Conservation (phyloP, 1,140 invertebrate species). For the Drosophila setifemur region DNA sequence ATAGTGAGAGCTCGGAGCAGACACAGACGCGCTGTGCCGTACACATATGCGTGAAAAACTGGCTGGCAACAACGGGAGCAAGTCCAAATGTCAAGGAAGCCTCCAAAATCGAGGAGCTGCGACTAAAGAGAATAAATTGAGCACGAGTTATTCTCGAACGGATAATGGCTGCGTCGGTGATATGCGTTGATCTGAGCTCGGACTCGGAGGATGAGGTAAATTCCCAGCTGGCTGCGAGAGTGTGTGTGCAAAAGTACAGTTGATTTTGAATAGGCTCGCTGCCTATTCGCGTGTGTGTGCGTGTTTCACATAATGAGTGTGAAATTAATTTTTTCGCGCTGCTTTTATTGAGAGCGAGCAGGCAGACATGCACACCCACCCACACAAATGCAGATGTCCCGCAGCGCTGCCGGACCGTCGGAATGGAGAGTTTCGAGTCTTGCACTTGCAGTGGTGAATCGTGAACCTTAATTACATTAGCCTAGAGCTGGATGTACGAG, state of each 20-base stretch:
- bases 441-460: constrained; percentile 46
- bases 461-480: constrained; percentile 48
- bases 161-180: constrained; percentile 61
- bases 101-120: constrained; percentile 6
- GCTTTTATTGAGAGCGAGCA: constrained; percentile 58
- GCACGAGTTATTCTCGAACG: constrained; percentile 19
- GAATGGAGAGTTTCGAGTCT: constrained; percentile 19
- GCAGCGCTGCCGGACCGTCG: constrained; percentile 34
- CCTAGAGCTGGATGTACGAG: constrained; percentile 17
- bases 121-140: constrained; percentile 40
- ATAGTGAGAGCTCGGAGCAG: constrained; percentile 1
- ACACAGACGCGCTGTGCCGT: constrained; percentile 27
- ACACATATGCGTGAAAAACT: constrained; percentile 58
- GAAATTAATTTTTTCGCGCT: constrained; percentile 64
- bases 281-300: constrained; percentile 44
- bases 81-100: constrained; percentile 53
- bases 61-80: constrained; percentile 44
- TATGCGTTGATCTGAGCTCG: constrained; percentile 65
- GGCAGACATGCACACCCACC: constrained; percentile 30
- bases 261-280: constrained; percentile 63
- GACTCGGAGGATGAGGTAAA: constrained; percentile 73
- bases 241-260: constrained; percentile 72
- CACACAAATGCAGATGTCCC: constrained; percentile 6
- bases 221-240: constrained; percentile 10
- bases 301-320: constrained; percentile 44